Conservation (phyloP, 2,888 invertebrate species). For the Empis stercorea region DNA sequence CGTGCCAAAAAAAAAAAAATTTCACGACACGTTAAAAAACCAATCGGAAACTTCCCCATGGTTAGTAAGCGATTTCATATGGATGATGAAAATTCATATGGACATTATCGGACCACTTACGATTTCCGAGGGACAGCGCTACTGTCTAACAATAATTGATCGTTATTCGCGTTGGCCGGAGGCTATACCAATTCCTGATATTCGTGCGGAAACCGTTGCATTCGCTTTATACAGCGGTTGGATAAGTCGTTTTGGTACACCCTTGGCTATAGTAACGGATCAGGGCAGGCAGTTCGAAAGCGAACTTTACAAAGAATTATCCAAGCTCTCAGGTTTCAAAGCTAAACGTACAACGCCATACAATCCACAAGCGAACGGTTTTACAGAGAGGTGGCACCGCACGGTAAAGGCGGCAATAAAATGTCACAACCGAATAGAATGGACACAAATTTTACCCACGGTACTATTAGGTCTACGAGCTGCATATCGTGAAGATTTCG, state of each 20-base stretch:
- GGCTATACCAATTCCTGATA: constrained; percentile 1
- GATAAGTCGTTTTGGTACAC: too few species aligned
- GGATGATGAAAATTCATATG: constrained; percentile 4
- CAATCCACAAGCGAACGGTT: constrained; percentile 8
- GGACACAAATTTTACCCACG: too few species aligned
- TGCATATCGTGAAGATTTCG: too few species aligned
- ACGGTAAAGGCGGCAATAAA: constrained; percentile 1
- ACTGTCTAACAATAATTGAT: constrained; percentile 2
- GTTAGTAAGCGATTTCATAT: not conserved
- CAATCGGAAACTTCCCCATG: not conserved
- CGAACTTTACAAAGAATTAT: constrained; percentile 2
- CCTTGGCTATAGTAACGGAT: constrained; percentile 2
- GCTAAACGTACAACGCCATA: constrained; percentile 6
- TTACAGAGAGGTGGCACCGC: constrained; percentile 4
- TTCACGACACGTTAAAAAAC: constrained; percentile 1
- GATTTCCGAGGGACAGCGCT: not conserved
- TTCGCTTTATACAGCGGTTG: too few species aligned
- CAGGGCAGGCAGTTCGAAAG: too few species aligned
- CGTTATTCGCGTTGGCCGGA: constrained; percentile 4
- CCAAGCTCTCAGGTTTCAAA: constrained; percentile 1
- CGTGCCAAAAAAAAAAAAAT: constrained; percentile 3
- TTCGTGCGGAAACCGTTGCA: constrained; percentile 1
- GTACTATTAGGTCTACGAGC: too few species aligned
- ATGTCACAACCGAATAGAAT: not conserved
- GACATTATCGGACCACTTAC: constrained; percentile 3